Evolutionary conservation across 2,113 vertebrate species (phyloP), one percentile per base, ranked within the genome.

Genomic region (Taurulus bubalis): DNA sequence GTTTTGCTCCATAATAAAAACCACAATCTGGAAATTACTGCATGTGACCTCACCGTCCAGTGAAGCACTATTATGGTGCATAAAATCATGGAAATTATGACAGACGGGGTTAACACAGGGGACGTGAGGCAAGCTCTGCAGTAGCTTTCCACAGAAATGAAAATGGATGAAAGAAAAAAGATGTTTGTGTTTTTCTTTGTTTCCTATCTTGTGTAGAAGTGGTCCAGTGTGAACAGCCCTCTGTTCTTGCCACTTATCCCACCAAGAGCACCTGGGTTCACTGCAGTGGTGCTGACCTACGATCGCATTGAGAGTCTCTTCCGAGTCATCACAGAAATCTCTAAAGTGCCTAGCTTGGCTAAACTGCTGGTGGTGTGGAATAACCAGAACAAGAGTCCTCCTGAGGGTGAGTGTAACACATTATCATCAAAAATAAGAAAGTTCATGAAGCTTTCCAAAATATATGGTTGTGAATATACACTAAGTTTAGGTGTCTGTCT

Each of bases 281-380:
- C 98, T 0, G 98, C 98, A 0, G 96, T 99, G 12, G 97, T 99
- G 78, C 94, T 99, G 86, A 99, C 98, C 76, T 99, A 98, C 0
- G 98, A 99, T 90, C 95, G 98, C 0, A 96, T 99, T 28, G 98
- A 99, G 92, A 99, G 98, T 87, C 97, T 99, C 42, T 99, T 99
- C 94, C 92, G 98, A 42, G 98, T 99, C 90, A 99, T 99, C 95
- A 98, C 98, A 0, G 98, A 99, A 91, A 97, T 99, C 82, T 98
- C 98, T 34, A 99, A 99, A 89, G 98, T 99, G 84, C 98, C 98
- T 0, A 99, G 98, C 79, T 95, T 99, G 3, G 97, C 98, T 82
- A 99, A 99, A 80, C 90, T 99, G 69, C 80, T 99, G 34, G 97
- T 99, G 12, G 98, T 99, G 65, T 99, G 98, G 98, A 99, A 99